These are phyloP conservation scores for Zygogramma bicolorata DNA, from an alignment of 2,888 invertebrate genomes.

Conservation along the genomic window DNA sequence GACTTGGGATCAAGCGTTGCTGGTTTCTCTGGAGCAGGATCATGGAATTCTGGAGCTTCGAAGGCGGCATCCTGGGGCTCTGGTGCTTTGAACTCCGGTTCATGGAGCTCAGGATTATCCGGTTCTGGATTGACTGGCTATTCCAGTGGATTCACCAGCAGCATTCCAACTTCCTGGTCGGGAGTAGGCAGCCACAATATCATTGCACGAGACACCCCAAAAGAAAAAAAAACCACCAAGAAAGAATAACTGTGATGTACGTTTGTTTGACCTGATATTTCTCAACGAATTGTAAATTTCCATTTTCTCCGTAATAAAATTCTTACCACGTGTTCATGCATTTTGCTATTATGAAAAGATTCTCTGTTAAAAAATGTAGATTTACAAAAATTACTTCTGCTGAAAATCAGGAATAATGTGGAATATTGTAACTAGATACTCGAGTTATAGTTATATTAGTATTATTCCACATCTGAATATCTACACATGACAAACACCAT, in stretches of 20 bases:
- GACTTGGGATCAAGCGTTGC: background rate
- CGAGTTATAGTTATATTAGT: no score
- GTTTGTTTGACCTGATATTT: background rate
- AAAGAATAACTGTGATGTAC: conserved; percentile 20
- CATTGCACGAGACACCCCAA: conserved; percentile 18
- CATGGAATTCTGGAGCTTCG: background rate
- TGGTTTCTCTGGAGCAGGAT: no score
- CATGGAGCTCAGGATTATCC: background rate
- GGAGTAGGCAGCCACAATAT: conserved; percentile 24
- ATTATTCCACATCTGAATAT: no score
- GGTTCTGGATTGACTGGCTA: background rate
- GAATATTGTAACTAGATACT: no score
- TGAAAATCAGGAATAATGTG: no score
- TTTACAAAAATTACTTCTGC: background rate
- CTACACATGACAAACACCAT: no score
- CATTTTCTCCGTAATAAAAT: conserved; percentile 2
- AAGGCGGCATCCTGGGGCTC: background rate
- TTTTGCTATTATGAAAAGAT: background rate
- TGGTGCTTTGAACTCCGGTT: background rate
- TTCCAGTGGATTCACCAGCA: background rate
- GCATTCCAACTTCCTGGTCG: conserved; percentile 1
- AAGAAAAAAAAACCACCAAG: conserved; percentile 18
- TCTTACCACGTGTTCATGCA: background rate
- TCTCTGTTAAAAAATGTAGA: no score
- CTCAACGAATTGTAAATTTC: background rate